These are phyloP conservation scores for Notodonta dromedarius DNA, from an alignment of 2,888 invertebrate genomes.

Conservation along the genomic window DNA sequence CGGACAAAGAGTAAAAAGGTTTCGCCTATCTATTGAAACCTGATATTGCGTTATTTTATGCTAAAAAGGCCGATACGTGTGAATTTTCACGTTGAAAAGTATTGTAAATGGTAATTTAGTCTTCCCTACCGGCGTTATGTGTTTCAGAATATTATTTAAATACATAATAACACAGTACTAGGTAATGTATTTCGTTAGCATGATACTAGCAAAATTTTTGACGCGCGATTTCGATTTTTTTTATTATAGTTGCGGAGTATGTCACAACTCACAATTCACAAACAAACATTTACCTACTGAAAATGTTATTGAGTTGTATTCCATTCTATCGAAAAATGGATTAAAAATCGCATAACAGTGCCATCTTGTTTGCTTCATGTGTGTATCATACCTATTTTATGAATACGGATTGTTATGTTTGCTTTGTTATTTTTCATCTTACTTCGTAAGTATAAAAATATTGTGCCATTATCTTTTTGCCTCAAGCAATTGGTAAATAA, in stretches of 20 bases:
- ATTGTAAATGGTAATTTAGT: not conserved
- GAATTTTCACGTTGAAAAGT: not conserved
- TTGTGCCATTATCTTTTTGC: slow-evolving; percentile 1
- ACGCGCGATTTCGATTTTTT: no score
- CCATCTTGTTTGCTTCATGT: not conserved
- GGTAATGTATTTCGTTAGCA: not conserved
- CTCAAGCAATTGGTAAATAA: slow-evolving; percentile 1
- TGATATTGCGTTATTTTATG: slow-evolving; percentile 13
- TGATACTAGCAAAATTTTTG: no score
- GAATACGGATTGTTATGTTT: not conserved
- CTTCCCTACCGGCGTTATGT: not conserved
- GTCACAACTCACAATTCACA: not conserved
- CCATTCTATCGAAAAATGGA: not conserved
- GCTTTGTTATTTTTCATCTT: not conserved
- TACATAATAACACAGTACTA: no score
- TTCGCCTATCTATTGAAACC: slow-evolving; percentile 13
- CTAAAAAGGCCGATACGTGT: slow-evolving; percentile 6
- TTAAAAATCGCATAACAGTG: not conserved
- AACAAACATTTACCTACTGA: not conserved
- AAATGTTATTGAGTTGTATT: not conserved
- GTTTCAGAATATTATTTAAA: not conserved
- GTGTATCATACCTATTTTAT: not conserved
- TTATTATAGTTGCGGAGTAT: no score
- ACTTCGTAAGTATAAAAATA: not conserved
- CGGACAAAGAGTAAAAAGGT: slow-evolving; percentile 7